Evolutionary conservation across 2,888 invertebrate species (phyloP), one percentile per base, ranked within the genome.

Genomic region (Crepidodera aurea): DNA sequence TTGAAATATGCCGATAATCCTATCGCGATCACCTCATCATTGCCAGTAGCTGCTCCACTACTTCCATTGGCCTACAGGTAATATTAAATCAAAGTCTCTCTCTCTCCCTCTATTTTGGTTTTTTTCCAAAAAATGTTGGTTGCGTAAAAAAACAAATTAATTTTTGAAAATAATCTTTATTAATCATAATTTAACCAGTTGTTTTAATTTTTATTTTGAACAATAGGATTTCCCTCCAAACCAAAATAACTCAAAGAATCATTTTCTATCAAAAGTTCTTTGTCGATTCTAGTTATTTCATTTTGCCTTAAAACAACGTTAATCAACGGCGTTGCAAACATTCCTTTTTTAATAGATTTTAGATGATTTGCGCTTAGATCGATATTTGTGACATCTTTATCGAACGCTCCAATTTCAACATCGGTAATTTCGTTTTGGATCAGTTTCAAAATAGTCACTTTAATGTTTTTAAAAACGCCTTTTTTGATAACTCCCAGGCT

Each of bases 11-110:
- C 34, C 18, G 32, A 42, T 44, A 13, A 15, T 13, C 22, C 56
- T 5, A 7, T 57, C 37, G 56, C 56, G 15, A 56, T 56, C 8
- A 27, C 56, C 3, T 56, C 56, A 6, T 27, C 48, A 5, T 8
- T 42, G 6, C 42, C 56, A n/a, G 7, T 56, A 8, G 29, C 15
- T 13, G 2, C 19, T 22, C 13, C 46, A 10, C 37, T 39, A 3
- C 15, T 48, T 32, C 56, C 48, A 16, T 8, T 55, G 12, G 16
- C 39, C 10, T 56, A 56, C 12, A 48, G 56, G 56, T 56, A 39
- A 8, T 19, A 13, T 25, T 22, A 44, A 16, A 22, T n/a, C 22
- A 22, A n/a, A n/a, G n/a, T n/a, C n/a, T n/a, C n/a, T n/a, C n/a
- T n/a, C n/a, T n/a, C n/a, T n/a, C n/a, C n/a, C n/a, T n/a, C n/a